Evolutionary conservation across 1,140 invertebrate genomes (phyloP), one percentile per base, ranked within the genome.

Genomic region (Drosophila grimshawi): DNA sequence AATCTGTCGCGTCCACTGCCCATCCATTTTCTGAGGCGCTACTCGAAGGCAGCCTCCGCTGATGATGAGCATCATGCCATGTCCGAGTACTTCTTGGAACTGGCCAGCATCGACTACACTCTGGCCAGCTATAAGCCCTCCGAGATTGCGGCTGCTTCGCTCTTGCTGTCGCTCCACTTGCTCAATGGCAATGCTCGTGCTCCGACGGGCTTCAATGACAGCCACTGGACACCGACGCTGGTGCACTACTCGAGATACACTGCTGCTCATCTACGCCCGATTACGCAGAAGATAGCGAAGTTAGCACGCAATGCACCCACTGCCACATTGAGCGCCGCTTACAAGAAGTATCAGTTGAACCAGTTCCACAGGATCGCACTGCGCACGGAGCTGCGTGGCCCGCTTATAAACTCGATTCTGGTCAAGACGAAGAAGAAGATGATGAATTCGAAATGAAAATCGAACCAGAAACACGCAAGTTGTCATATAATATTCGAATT

Each of bases 1-100:
- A 95, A 95, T 76, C 94, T 99, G 48, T 96, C 97, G 11, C 94
- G 96, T 86, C 98, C 98, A 3, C 93, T 97, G 56, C 96, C 97
- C 0, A 93, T 99, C 29, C 97, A 97, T 91, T 99, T 99, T 90
- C 93, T 99, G 8, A 94, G 98, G 73, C 95, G 93, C 75, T 96
- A 93, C 92, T 93, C 94, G 2, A 95, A 95, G 93, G 93, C 94
- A 1, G 94, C 94, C 4, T 90, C 95, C 91, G 96, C 95, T 5
- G 95, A 94, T 78, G 92, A 95, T 10, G 94, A 94, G 62, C 95
- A 97, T 88, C 97, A 99, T 92, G 95, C 95, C 52, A 93, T 98
- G 91, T 97, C 97, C 5, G 99, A 99, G 93, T 99, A 98, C 91
- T 95, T 99, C 56, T 94, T 98, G 79, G 98, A 99, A 92, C 92